phyloP scores from a whole-genome alignment of 2,888 invertebrate genomes.

The Rotaria magnacalcarata region DNA sequence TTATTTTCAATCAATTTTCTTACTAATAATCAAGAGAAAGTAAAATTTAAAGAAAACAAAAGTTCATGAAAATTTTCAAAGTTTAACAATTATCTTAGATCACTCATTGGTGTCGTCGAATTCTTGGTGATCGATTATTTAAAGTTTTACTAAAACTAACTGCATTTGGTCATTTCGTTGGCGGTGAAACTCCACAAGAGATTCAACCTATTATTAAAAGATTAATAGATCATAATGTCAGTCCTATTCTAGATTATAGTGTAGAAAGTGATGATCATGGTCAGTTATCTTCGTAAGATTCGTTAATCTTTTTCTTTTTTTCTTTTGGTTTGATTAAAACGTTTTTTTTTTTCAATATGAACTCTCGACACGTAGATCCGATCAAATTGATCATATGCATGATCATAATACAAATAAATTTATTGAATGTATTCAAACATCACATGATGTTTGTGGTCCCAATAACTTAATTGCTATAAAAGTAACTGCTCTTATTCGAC shows the following conservation, averaged over 20 bases:
- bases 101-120: constrained; percentile 69
- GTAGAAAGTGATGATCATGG: constrained; percentile 83
- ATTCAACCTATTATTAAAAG: constrained; percentile 63
- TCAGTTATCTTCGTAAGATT: constrained; percentile 70
- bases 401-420: constrained; percentile 95
- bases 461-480: constrained; percentile 95
- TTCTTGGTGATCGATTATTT: constrained; percentile 79
- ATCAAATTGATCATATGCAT: constrained; percentile 65
- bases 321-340: no score
- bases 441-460: constrained; percentile 87
- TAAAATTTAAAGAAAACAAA: constrained; percentile 57
- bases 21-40: constrained; percentile 86
- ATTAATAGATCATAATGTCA: constrained; percentile 89
- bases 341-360: no score
- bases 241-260: constrained; percentile 95
- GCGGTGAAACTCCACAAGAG: constrained; percentile 81
- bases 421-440: constrained; percentile 86
- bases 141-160: constrained; percentile 79
- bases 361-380: not conserved
- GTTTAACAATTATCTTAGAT: constrained; percentile 49
- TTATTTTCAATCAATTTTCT: constrained; percentile 79
- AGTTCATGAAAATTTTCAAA: not conserved
- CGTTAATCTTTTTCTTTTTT: not conserved
- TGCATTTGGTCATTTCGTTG: constrained; percentile 98
- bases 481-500: constrained; percentile 90